These are phyloP conservation scores for Cheilosia vulpina DNA, from an alignment of 2,888 invertebrate genomes.

Conservation along the genomic window DNA sequence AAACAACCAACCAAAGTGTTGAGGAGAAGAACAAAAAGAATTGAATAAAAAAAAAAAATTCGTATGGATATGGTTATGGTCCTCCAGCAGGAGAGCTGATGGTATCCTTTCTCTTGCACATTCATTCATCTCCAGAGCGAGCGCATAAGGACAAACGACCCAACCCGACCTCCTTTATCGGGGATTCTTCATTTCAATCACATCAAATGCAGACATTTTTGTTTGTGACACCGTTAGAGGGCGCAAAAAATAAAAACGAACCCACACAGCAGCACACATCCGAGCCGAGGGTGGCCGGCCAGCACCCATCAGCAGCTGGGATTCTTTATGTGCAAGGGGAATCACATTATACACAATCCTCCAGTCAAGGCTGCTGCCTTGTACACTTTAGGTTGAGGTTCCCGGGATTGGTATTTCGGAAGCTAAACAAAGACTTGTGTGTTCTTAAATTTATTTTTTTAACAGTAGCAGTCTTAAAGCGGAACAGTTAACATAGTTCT, in stretches of 20 bases:
- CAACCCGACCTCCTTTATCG: constrained; percentile 77
- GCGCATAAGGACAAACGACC: constrained; percentile 76
- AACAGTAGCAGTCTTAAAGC: constrained; percentile 56
- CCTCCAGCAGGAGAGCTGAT: constrained; percentile 49
- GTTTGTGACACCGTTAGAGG: constrained; percentile 76
- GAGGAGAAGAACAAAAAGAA: constrained; percentile 52
- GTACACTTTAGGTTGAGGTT: constrained; percentile 31
- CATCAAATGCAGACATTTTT: constrained; percentile 78
- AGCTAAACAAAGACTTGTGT: constrained; percentile 18
- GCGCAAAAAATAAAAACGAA: constrained; percentile 46
- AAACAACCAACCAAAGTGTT: constrained; percentile 53
- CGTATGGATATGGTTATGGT: constrained; percentile 22
- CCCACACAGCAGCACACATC: constrained; percentile 20
- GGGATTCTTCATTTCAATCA: constrained; percentile 78
- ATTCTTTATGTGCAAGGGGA: constrained; percentile 42
- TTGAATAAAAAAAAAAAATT: constrained; percentile 27
- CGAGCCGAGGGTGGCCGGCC: constrained; percentile 30
- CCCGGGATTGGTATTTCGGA: constrained; percentile 26
- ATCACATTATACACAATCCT: constrained; percentile 26
- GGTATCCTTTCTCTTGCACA: constrained; percentile 72
- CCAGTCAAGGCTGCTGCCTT: constrained; percentile 21
- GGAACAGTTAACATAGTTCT: constrained; percentile 41
- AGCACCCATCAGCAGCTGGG: constrained; percentile 8
- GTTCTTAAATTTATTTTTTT: constrained; percentile 51
- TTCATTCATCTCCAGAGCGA: constrained; percentile 66